Evolutionary conservation across 2,888 invertebrate species (phyloP), one percentile per base, ranked within the genome.

Genomic region (Cordilura impudica): DNA sequence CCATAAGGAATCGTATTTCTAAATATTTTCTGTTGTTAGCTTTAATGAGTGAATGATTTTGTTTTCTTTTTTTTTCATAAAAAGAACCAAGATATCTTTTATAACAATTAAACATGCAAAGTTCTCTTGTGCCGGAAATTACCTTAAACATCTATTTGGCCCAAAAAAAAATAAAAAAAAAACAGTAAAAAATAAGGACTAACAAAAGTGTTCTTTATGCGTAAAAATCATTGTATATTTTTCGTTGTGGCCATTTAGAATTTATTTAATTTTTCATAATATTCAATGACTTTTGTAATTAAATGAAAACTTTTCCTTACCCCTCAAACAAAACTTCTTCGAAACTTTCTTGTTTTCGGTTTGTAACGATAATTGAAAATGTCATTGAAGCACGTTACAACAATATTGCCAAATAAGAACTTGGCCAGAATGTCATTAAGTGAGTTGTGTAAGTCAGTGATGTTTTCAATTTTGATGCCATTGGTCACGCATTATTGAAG

Each of bases 401-500:
- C 72, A 61, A 53, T 56, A 61, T 66, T 60, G 70, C 45, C 60
- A 31, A 49, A 2, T 29, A 45, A 39, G 14, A 70, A 43, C n/a
- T 31, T 39, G 35, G 2, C 23, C 8, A 12, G 6, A 45, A 53
- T 63, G 43, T 63, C 18, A 21, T 18, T 19, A 23, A 14, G 12
- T 29, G 23, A 18, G 19, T 26, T 31, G 39, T 43, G 19, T 29
- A 66, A 66, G 29, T 60, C 66, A 66, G 35, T 74, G 66, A 66
- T 60, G 51, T 19, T 69, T 49, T 71, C 66, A 74, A 79, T 79
- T 79, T 71, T 61, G 47, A n/a, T 63, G 78, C 56, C 35, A 79
- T 61, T 78, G 78, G 78, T 78, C 78, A 78, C 74, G 78, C 78
- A 78, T 70, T 23, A 61, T 60, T 21, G 18, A 23, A 43, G 26